These are phyloP conservation scores for Chloropsis cyanopogon DNA, from an alignment of 2,113 vertebrate genomes.

Conservation along the genomic window DNA sequence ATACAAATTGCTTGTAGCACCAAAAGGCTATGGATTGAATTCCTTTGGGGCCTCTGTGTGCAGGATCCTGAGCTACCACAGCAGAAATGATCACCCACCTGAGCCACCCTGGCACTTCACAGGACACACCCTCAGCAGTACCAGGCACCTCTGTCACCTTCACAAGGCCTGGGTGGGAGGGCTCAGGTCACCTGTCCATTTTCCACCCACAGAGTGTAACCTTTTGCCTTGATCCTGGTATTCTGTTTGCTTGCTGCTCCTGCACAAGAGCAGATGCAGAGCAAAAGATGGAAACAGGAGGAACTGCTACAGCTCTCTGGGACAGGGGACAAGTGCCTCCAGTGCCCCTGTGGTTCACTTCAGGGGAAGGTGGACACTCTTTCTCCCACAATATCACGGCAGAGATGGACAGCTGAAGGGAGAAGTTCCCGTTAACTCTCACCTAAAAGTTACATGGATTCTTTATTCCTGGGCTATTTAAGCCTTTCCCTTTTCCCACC, in stretches of 20 bases:
- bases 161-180: neutral
- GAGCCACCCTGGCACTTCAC: neutral
- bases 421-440: neutral
- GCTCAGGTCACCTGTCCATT: fast-evolving
- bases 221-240: neutral
- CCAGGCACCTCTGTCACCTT: neutral
- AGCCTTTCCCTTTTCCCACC: neutral
- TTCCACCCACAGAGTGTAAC: neutral
- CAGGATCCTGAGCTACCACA: neutral
- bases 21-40: neutral
- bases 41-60: neutral
- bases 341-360: neutral
- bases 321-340: neutral
- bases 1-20: fast-evolving
- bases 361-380: neutral
- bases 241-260: neutral
- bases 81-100: neutral
- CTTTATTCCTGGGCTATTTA: neutral
- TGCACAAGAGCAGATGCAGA: neutral
- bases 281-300: neutral
- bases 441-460: neutral
- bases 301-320: neutral
- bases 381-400: neutral
- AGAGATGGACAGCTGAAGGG: neutral
- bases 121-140: fast-evolving